Conservation (phyloP, 2,797 vertebrate species). For the Mycteria americana region DNA sequence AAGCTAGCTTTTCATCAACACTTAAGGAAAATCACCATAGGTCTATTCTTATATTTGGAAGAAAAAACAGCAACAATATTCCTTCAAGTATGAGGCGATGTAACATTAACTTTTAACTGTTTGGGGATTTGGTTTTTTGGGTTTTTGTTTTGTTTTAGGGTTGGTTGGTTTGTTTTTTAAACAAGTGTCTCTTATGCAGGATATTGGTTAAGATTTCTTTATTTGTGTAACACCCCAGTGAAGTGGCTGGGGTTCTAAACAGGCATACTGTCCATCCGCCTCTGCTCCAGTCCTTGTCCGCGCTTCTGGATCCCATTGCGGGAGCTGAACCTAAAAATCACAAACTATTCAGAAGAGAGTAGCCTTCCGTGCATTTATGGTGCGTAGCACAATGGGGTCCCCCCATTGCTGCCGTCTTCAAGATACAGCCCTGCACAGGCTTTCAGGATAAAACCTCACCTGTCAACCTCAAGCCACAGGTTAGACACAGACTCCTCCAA, state of each 20-base stretch:
- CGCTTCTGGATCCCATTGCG: fast-evolving
- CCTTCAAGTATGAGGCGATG: neutral
- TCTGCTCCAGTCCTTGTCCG: neutral
- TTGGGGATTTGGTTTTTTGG: neutral
- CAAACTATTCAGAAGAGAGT: neutral
- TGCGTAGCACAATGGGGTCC: fast-evolving
- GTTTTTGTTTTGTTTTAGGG: too few relatives aligned
- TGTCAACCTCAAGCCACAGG: fast-evolving
- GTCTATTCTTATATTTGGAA: neutral
- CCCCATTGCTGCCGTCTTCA: fast-evolving
- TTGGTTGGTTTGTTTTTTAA: neutral
- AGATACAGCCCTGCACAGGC: fast-evolving
- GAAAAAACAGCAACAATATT: neutral
- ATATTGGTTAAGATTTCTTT: neutral
- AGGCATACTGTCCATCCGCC: neutral
- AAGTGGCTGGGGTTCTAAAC: neutral
- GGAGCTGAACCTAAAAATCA: neutral
- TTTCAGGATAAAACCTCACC: neutral
- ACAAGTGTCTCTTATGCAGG: neutral
- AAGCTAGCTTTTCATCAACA: neutral
- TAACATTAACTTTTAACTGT: neutral
- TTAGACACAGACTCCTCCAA: neutral
- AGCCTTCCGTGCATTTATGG: fast-evolving
- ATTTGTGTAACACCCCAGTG: neutral
- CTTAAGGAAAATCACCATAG: neutral